Percentiles rank a stretch among this genome's conserved stretches.
Conservation (phyloP, 2,888 invertebrate genomes). For the Spatulosminthurus flaviceps region DNA sequence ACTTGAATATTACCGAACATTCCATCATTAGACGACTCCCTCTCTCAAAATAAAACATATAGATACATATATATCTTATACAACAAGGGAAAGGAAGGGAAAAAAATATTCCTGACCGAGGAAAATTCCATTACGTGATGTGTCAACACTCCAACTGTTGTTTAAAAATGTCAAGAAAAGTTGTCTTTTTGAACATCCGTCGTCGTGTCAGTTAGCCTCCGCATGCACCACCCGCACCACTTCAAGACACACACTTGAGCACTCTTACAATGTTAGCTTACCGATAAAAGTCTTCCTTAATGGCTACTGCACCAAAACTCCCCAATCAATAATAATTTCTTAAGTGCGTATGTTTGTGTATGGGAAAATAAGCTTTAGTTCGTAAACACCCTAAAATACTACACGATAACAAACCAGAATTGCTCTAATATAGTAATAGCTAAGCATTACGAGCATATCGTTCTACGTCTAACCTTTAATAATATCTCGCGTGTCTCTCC, state of each 20-base stretch:
- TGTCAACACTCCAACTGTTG: neutral
- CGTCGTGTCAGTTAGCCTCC: neutral
- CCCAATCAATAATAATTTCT: constrained; percentile 10
- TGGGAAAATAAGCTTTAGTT: constrained; percentile 1
- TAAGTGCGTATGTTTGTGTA: neutral
- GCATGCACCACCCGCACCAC: neutral
- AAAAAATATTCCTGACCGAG: neutral
- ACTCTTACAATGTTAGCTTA: neutral
- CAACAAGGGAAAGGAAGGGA: neutral
- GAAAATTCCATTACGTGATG: constrained; percentile 7
- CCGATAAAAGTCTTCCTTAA: neutral
- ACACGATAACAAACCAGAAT: constrained; percentile 14
- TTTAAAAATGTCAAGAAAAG: constrained; percentile 10
- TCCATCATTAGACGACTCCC: too few species aligned
- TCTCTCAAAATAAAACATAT: too few species aligned
- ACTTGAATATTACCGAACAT: too few species aligned
- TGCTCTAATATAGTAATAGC: neutral
- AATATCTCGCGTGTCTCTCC: neutral
- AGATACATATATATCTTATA: too few species aligned
- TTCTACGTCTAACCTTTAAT: too few species aligned
- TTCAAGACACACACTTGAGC: neutral
- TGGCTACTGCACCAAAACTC: neutral
- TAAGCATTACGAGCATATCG: too few species aligned
- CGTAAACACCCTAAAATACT: constrained; percentile 18
- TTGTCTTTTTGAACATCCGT: constrained; percentile 4